Percentiles rank a stretch among this genome's conserved stretches.
These are phyloP conservation scores for Enteromius afrohamiltoni DNA, from an alignment of 2,797 vertebrate species.

Conservation along the genomic window DNA sequence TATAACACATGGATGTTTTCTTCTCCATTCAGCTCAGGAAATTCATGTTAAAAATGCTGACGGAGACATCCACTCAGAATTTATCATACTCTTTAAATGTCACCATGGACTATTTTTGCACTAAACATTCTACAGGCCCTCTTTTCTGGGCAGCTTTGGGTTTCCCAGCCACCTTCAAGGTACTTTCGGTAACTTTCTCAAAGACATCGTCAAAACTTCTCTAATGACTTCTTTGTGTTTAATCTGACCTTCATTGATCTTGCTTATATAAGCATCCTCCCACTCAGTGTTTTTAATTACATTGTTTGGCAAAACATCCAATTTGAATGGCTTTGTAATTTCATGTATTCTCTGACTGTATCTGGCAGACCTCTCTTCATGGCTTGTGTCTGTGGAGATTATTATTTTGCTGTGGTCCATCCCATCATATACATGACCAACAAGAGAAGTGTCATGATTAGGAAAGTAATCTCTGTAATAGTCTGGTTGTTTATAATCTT, in stretches of 20 bases:
- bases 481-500: constrained; percentile 58
- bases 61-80: neutral
- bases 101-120: constrained; percentile 14
- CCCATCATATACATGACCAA: constrained; percentile 66
- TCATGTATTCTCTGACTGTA: constrained; percentile 23
- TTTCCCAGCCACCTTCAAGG: neutral
- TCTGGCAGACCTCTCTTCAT: constrained; percentile 71
- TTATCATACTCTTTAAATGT: neutral
- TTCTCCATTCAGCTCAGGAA: neutral
- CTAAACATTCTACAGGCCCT: neutral
- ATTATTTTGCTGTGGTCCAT: constrained; percentile 72
- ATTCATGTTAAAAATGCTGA: neutral
- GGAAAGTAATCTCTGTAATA: constrained; percentile 33
- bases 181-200: constrained; percentile 59
- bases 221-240: constrained; percentile 63
- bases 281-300: constrained; percentile 50
- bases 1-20: neutral
- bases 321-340: neutral
- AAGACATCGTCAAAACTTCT: constrained; percentile 43
- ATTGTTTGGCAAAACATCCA: accelerated
- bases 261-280: constrained; percentile 58
- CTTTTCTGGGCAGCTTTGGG: neutral
- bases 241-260: constrained; percentile 66
- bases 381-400: constrained; percentile 72
- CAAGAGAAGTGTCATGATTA: constrained; percentile 59